A percentile compares a stretch with the other conserved stretches of the same genome.
Evolutionary conservation across 2,888 invertebrate genomes (phyloP).

Genomic region (Plagodis dolabraria): DNA sequence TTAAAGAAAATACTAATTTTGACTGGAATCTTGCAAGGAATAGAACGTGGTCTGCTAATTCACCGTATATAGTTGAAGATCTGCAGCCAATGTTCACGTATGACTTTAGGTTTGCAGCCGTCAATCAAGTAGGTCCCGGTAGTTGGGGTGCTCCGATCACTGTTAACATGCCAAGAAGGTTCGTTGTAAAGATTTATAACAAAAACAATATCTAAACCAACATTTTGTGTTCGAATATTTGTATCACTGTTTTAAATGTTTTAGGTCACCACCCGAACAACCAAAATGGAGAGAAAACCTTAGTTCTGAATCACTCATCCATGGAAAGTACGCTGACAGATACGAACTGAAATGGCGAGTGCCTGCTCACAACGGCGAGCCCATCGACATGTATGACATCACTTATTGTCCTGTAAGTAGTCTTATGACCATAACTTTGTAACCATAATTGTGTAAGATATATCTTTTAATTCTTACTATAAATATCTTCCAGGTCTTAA

Average conservation of each 20-base stretch:
- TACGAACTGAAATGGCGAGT: constrained; percentile 93
- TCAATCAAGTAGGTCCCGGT: constrained; percentile 93
- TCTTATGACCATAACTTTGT: neutral
- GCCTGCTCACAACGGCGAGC: constrained; percentile 95
- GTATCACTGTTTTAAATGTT: neutral
- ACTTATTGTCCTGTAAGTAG: constrained; percentile 90
- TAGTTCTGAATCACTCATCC: constrained; percentile 73
- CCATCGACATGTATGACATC: constrained; percentile 92
- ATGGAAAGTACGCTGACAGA: constrained; percentile 88
- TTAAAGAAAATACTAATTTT: constrained; percentile 87
- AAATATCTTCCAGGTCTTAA: constrained; percentile 81
- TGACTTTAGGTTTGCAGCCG: constrained; percentile 93
- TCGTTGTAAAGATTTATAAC: constrained; percentile 19
- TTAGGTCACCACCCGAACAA: constrained; percentile 89
- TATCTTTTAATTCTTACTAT: constrained; percentile 15
- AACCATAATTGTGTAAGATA: neutral
- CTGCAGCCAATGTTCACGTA: constrained; percentile 91
- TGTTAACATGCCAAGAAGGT: constrained; percentile 90
- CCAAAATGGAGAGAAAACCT: constrained; percentile 78
- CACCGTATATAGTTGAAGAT: constrained; percentile 92
- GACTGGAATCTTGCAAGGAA: constrained; percentile 89
- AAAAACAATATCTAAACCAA: too few species aligned
- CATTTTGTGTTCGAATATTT: too few species aligned
- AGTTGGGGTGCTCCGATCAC: constrained; percentile 87
- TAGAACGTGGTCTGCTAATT: constrained; percentile 92